A percentile compares a stretch with the other conserved stretches of the same genome.
These are phyloP conservation scores for Palythoa caribaeorum DNA, from an alignment of 92 coral and sea anemone species.

Conservation along the genomic window DNA sequence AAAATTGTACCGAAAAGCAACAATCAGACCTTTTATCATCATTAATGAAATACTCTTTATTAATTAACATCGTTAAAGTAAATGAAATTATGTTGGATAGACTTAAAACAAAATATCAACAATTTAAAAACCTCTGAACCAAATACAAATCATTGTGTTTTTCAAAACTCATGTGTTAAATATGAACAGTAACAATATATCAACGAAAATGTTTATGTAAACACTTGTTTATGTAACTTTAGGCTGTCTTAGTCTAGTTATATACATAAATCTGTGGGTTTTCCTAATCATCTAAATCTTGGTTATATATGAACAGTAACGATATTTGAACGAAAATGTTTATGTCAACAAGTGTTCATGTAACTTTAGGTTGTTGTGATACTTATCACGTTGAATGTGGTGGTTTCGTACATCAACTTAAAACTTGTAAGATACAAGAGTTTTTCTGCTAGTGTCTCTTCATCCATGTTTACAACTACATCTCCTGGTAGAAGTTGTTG, in stretches of 20 bases:
- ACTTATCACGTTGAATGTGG: constrained; percentile 17
- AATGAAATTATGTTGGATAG: too few species aligned
- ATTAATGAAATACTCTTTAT: too few species aligned
- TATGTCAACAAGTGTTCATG: constrained; percentile 11
- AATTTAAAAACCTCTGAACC: constrained; percentile 13
- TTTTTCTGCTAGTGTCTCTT: constrained; percentile 16
- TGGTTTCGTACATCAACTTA: constrained; percentile 16
- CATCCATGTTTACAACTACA: constrained; percentile 14
- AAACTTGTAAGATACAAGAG: constrained; percentile 10
- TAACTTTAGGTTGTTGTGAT: constrained; percentile 13
- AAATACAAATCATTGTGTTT: constrained; percentile 14
- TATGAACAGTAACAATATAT: constrained; percentile 14
- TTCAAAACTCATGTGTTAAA: constrained; percentile 12
- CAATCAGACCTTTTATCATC: too few species aligned
- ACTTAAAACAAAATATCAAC: background rate
- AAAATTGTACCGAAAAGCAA: too few species aligned
- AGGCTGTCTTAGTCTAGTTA: constrained; percentile 8
- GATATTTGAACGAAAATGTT: constrained; percentile 5
- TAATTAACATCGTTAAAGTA: too few species aligned
- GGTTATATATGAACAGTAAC: constrained; percentile 13
- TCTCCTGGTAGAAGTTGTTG: constrained; percentile 19
- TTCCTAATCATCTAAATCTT: constrained; percentile 9
- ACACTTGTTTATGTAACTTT: constrained; percentile 1
- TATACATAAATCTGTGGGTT: constrained; percentile 16
- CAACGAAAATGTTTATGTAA: constrained; percentile 14